phyloP scores from a whole-genome alignment of 2,113 vertebrate species.

The Bubo blakistoni region DNA sequence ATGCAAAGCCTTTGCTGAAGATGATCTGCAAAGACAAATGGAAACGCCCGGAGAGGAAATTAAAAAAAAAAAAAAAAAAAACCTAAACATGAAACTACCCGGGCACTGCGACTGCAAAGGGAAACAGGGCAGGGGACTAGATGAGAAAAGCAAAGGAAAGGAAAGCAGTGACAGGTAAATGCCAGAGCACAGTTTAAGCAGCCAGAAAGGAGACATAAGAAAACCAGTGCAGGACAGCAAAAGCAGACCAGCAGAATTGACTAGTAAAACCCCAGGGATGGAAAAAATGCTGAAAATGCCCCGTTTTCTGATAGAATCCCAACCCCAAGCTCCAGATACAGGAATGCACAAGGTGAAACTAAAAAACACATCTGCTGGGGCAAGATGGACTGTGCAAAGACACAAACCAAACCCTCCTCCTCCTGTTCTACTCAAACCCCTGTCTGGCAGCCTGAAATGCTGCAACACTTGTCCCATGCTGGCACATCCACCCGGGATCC shows the following conservation, averaged over 20 bases:
- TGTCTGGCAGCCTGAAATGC: neutral
- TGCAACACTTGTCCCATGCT: neutral
- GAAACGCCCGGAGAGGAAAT: conserved; percentile 36
- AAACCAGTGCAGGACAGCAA: neutral
- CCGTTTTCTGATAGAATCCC: neutral
- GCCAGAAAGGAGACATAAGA: neutral
- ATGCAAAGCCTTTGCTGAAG: conserved; percentile 27
- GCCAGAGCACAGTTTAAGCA: neutral
- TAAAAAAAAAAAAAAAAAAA: neutral
- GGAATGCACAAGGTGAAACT: neutral
- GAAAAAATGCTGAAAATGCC: neutral
- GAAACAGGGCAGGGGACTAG: neutral
- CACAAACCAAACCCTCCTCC: neutral
- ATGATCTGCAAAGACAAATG: conserved; percentile 54
- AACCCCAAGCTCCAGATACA: neutral
- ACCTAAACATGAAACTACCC: neutral
- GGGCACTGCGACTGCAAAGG: neutral
- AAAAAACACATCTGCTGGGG: neutral
- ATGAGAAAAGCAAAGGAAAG: neutral
- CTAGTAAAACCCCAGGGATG: neutral
- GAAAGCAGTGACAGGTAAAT: neutral
- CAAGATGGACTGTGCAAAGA: neutral
- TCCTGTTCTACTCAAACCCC: neutral
- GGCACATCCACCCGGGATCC: neutral
- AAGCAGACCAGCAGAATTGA: neutral